Percentiles rank a stretch among this genome's conserved stretches.
Evolutionary conservation across 1,140 invertebrate genomes (phyloP).

Genomic region (Oreohelix idahoensis): DNA sequence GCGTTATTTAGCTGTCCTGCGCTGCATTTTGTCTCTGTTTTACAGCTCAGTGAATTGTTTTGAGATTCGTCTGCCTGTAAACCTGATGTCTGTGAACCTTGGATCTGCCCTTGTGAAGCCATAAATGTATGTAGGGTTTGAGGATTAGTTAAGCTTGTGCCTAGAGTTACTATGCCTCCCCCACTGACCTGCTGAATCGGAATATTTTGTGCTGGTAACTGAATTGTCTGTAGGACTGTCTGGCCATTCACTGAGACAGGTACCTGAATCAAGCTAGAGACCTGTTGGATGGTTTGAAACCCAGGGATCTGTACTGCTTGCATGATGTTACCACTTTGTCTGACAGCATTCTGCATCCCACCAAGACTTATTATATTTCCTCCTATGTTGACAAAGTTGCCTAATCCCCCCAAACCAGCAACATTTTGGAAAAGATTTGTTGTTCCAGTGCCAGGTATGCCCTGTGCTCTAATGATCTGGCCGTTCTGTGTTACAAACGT

Average conservation of each 20-base stretch:
- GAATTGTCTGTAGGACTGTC: conserved; percentile 72
- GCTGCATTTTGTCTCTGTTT: not conserved
- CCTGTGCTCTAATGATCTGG: conserved; percentile 77
- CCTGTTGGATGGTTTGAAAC: conserved; percentile 53
- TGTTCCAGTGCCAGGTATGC: conserved; percentile 42
- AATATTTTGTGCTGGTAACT: conserved; percentile 71
- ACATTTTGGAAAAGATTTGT: conserved; percentile 63
- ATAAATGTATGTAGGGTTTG: conserved; percentile 37
- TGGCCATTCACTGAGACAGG: conserved; percentile 93
- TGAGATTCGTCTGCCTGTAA: conserved; percentile 29
- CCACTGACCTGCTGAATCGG: conserved; percentile 72
- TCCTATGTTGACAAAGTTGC: conserved; percentile 58
- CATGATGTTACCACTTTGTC: conserved; percentile 58
- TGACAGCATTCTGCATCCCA: conserved; percentile 44
- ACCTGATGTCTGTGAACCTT: not conserved
- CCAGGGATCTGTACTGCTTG: conserved; percentile 82
- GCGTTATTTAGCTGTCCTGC: conserved; percentile 31
- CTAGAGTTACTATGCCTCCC: not conserved
- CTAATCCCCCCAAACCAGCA: conserved; percentile 62
- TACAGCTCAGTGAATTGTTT: not conserved
- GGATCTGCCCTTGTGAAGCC: conserved; percentile 26
- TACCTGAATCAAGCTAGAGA: conserved; percentile 65
- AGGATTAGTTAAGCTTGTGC: not conserved
- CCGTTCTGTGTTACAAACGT: conserved; percentile 76
- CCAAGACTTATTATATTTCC: conserved; percentile 53